phyloP scores from a whole-genome alignment of 1,140 invertebrate genomes.

The Muscidifurax raptorellus region DNA sequence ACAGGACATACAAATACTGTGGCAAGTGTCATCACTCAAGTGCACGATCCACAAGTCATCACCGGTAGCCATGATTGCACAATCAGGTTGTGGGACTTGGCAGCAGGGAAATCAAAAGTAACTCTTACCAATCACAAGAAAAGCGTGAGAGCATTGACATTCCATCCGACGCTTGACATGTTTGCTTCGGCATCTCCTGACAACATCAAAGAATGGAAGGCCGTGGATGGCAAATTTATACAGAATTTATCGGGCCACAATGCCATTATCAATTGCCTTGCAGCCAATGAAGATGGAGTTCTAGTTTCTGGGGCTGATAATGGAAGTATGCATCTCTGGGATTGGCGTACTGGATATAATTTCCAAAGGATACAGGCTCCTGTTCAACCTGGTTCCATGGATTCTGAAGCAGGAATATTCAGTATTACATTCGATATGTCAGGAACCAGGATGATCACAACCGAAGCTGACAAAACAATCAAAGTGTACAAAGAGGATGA shows the following conservation, averaged over 20 bases:
- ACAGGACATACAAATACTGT: constrained; percentile 98
- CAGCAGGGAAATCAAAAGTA: constrained; percentile 94
- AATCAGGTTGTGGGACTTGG: constrained; percentile 97
- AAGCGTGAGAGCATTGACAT: constrained; percentile 92
- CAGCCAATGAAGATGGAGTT: constrained; percentile 95
- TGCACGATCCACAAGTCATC: constrained; percentile 93
- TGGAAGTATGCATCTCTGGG: constrained; percentile 99
- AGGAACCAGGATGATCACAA: constrained; percentile 94
- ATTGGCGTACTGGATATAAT: constrained; percentile 99
- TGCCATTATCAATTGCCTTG: constrained; percentile 97
- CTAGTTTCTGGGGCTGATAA: constrained; percentile 99
- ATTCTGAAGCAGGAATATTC: constrained; percentile 98
- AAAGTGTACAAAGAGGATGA: constrained; percentile 99
- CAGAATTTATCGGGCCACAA: constrained; percentile 99
- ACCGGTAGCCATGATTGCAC: constrained; percentile 90
- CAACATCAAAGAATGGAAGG: constrained; percentile 99
- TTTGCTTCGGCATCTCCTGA: constrained; percentile 99
- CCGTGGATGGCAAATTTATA: constrained; percentile 98
- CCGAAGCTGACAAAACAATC: constrained; percentile 99
- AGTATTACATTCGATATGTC: constrained; percentile 96
- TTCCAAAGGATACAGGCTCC: constrained; percentile 95
- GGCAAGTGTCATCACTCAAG: constrained; percentile 94
- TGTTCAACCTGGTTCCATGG: constrained; percentile 99
- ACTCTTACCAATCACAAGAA: constrained; percentile 99
- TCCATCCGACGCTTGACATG: constrained; percentile 96